Conservation (phyloP, 1,140 invertebrate genomes). For the Camponotus vicinus region DNA sequence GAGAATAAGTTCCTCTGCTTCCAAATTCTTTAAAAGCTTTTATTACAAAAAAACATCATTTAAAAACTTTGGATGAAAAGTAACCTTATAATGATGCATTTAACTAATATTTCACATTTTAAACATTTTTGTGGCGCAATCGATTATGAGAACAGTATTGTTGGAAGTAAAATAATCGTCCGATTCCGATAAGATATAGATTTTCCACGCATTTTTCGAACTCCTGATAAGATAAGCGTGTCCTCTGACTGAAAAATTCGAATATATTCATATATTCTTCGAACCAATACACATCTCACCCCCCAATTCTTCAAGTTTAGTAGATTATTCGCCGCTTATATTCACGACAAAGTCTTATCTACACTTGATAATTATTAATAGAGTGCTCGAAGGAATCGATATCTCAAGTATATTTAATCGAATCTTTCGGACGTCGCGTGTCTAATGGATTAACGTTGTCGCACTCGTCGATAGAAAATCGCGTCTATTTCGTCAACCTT, state of each 20-base stretch:
- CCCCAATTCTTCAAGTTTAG: background rate
- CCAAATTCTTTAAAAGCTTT: background rate
- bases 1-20: background rate
- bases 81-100: background rate
- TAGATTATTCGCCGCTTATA: background rate
- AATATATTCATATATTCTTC: background rate
- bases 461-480: conserved; percentile 26
- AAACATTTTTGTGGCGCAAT: background rate
- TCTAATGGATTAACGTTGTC: conserved; percentile 33
- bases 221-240: background rate
- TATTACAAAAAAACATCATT: background rate
- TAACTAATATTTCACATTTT: background rate
- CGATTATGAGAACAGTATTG: background rate
- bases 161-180: background rate
- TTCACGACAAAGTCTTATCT: background rate
- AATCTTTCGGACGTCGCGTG: conserved; percentile 19
- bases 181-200: background rate
- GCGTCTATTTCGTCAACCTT: conserved; percentile 32
- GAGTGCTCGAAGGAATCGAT: background rate
- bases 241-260: background rate
- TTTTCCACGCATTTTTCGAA: background rate
- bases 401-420: conserved; percentile 15
- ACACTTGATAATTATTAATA: background rate
- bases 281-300: background rate
- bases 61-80: background rate